Evolutionary conservation across 2,113 vertebrate genomes (phyloP), one percentile per base, ranked within the genome.

Genomic region (Carettochelys insculpta): DNA sequence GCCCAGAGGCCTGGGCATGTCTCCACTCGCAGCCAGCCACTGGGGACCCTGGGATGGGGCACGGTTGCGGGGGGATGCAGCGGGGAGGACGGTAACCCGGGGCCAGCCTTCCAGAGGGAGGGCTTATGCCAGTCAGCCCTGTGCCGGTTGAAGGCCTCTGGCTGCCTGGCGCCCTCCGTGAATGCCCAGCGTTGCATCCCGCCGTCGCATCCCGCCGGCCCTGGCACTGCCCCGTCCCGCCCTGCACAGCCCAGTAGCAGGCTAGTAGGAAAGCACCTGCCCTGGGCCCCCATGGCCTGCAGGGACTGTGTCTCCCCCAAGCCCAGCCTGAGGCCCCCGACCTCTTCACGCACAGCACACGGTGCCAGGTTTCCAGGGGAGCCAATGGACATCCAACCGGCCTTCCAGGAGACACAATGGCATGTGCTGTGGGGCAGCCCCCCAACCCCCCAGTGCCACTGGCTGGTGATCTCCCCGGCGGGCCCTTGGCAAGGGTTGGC

Each of bases 71-170:
- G 38, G 38, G 34, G 34, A n/a, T n/a, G 20, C 4, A 19, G 16
- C 43, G 24, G n/a, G 0, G 5, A 8, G 83, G 5, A 34, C 56
- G 71, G 11, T 76, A 27, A 4, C n/a, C 10, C 52, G 9, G 41
- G 78, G 16, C 20, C 43, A 20, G 24, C 4, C 24, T 19, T 2
- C 11, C 38, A 78, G 38, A 29, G 5, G 8, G 68, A 8, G 43
- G 54, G 7, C 17, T n/a, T n/a, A n/a, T n/a, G n/a, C n/a, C n/a
- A n/a, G n/a, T n/a, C n/a, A n/a, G n/a, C n/a, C n/a, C n/a, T n/a
- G n/a, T n/a, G n/a, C n/a, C n/a, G n/a, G n/a, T 24, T 24, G 6
- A 43, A 43, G 58, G 77, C 52, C 3, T 31, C 50, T 0, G 0
- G 0, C 27, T 89, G 38, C n/a, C n/a, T n/a, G n/a, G n/a, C 14